Evolutionary conservation across 1,140 invertebrate species (phyloP).

Genomic region (Plutomurus gul): DNA sequence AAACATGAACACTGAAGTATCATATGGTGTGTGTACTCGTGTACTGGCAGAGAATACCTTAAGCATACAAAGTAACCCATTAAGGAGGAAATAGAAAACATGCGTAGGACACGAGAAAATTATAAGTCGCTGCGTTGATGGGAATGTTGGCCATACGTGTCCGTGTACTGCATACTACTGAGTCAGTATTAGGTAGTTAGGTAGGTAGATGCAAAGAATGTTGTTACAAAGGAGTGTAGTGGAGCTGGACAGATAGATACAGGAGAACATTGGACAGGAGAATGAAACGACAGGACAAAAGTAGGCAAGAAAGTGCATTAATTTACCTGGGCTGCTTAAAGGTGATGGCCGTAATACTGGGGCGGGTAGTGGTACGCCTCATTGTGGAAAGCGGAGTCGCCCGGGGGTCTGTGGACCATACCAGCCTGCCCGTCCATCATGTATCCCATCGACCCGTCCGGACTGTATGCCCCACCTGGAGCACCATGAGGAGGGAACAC

Average conservation of each 20-base stretch:
- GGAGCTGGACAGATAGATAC: too few species aligned
- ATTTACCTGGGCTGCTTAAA: conserved; percentile 62
- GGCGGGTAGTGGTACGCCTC: conserved; percentile 83
- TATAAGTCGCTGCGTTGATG: background rate
- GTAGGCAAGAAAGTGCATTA: conserved; percentile 7
- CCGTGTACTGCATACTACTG: background rate
- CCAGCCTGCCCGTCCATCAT: conserved; percentile 95
- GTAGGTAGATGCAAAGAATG: too few species aligned
- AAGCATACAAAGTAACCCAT: background rate
- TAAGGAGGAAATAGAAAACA: background rate
- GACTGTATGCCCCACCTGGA: conserved; percentile 91
- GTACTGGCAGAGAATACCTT: background rate
- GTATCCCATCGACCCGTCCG: conserved; percentile 89
- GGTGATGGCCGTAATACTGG: conserved; percentile 88
- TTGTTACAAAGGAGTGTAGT: too few species aligned
- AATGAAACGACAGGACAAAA: too few species aligned
- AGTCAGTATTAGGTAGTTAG: too few species aligned
- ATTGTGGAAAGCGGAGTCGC: conserved; percentile 71
- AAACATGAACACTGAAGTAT: background rate
- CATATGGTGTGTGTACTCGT: too few species aligned
- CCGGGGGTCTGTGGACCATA: conserved; percentile 87
- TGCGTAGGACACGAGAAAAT: conserved; percentile 1
- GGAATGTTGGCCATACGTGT: too few species aligned
- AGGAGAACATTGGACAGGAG: too few species aligned
- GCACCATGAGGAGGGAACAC: conserved; percentile 87